Evolutionary conservation across 2,113 vertebrate species (phyloP).

Genomic region (Upupa epops): DNA sequence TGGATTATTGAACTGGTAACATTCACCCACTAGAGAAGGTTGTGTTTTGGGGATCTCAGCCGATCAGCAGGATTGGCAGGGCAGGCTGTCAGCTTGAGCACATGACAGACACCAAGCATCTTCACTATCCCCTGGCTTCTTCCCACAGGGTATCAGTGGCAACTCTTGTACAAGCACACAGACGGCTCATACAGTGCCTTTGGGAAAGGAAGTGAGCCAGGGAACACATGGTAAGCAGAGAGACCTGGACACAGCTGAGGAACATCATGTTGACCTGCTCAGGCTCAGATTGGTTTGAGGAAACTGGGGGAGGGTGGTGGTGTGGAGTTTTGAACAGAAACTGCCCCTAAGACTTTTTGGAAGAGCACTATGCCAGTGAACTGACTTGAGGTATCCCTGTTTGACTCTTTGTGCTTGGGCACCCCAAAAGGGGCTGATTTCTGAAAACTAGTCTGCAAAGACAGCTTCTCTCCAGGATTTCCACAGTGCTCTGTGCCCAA

Average conservation of each 20-base stretch:
- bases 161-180: constrained; percentile 82
- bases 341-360: not conserved
- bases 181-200: constrained; percentile 88
- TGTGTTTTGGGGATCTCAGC: not conserved
- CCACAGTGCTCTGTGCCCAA: not conserved
- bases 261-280: not conserved
- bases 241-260: not conserved
- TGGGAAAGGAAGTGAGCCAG: constrained; percentile 68
- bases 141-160: constrained; percentile 83
- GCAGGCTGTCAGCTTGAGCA: not conserved
- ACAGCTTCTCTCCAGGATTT: not conserved
- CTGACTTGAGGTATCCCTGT: not conserved
- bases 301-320: not conserved
- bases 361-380: not conserved
- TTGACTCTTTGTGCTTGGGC: not conserved
- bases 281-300: not conserved
- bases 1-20: not conserved
- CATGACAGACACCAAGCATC: not conserved
- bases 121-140: not conserved
- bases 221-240: constrained; percentile 86
- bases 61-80: not conserved
- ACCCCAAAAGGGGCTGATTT: not conserved
- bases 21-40: no score
- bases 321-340: not conserved
- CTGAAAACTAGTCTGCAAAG: not conserved